These are phyloP conservation scores for Eupleurogrammus muticus DNA, from an alignment of 2,797 vertebrate genomes.

Conservation along the genomic window DNA sequence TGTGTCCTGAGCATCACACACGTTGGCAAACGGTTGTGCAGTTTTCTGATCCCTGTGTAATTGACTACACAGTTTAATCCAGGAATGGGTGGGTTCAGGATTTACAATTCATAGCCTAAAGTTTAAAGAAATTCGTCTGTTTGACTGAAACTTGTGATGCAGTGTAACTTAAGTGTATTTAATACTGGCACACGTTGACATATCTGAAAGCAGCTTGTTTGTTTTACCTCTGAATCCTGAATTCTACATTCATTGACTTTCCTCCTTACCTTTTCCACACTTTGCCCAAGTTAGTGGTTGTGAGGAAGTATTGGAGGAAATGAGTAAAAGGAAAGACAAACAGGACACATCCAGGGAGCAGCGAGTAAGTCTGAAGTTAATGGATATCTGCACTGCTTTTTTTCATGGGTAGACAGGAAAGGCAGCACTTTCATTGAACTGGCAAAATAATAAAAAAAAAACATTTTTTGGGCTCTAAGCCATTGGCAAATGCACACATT, in stretches of 20 bases:
- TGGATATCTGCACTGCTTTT: slow-evolving; percentile 16
- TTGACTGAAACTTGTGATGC: too few relatives aligned
- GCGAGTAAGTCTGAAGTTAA: slow-evolving; percentile 21
- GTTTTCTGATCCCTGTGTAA: too few relatives aligned
- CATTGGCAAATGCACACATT: slow-evolving; percentile 16
- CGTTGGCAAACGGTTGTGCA: too few relatives aligned
- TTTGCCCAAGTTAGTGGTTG: background rate
- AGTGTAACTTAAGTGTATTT: too few relatives aligned
- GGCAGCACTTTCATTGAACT: slow-evolving; percentile 14
- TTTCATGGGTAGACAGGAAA: slow-evolving; percentile 16
- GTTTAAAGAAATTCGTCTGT: too few relatives aligned
- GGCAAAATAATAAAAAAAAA: slow-evolving; percentile 37
- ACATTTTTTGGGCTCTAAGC: slow-evolving; percentile 15
- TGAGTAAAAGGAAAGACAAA: slow-evolving; percentile 21
- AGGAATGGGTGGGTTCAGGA: too few relatives aligned
- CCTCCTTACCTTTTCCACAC: background rate
- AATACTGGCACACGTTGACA: too few relatives aligned
- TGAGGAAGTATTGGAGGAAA: slow-evolving; percentile 30
- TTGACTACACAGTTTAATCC: too few relatives aligned
- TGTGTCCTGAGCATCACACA: too few relatives aligned
- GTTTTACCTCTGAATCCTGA: background rate
- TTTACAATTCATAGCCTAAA: too few relatives aligned
- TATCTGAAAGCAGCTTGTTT: too few relatives aligned
- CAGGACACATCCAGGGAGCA: slow-evolving; percentile 17
- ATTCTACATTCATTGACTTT: background rate